phyloP scores from a whole-genome alignment of 1,140 invertebrate species.

The Lordiphosa clarofinis region DNA sequence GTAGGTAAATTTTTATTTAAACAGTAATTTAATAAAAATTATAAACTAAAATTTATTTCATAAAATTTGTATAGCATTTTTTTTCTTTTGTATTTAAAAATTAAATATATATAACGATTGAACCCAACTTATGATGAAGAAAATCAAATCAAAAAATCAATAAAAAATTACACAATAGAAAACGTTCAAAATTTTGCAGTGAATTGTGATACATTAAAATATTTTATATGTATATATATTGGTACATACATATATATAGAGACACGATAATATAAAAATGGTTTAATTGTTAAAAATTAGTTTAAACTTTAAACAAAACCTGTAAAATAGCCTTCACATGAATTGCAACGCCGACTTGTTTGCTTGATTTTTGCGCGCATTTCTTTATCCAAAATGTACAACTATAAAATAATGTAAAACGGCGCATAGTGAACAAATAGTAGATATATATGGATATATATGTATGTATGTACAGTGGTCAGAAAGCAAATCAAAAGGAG shows the following conservation, averaged over 20 bases:
- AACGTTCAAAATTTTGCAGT: slow-evolving; percentile 37
- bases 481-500: slow-evolving; percentile 19
- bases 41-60: slow-evolving; percentile 59
- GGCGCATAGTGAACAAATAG: slow-evolving; percentile 1
- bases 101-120: slow-evolving; percentile 68
- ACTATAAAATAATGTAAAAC: slow-evolving; percentile 38
- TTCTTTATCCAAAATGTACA: slow-evolving; percentile 35
- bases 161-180: slow-evolving; percentile 66
- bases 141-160: slow-evolving; percentile 64
- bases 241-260: slow-evolving; percentile 27
- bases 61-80: slow-evolving; percentile 67
- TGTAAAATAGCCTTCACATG: slow-evolving; percentile 78
- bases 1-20: slow-evolving; percentile 70
- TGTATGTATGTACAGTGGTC: slow-evolving; percentile 4
- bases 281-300: slow-evolving; percentile 58
- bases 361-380: slow-evolving; percentile 36
- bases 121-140: slow-evolving; percentile 55
- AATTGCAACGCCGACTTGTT: slow-evolving; percentile 47
- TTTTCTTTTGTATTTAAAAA: slow-evolving; percentile 39
- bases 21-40: slow-evolving; percentile 74
- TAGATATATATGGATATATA: slow-evolving; percentile 13
- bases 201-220: slow-evolving; percentile 29
- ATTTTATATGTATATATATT: slow-evolving; percentile 24
- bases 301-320: slow-evolving; percentile 77
- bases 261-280: slow-evolving; percentile 41